Base-by-base conservation (phyloP, 2,113 vertebrate species). In the Myotis lucifugus region DNA sequence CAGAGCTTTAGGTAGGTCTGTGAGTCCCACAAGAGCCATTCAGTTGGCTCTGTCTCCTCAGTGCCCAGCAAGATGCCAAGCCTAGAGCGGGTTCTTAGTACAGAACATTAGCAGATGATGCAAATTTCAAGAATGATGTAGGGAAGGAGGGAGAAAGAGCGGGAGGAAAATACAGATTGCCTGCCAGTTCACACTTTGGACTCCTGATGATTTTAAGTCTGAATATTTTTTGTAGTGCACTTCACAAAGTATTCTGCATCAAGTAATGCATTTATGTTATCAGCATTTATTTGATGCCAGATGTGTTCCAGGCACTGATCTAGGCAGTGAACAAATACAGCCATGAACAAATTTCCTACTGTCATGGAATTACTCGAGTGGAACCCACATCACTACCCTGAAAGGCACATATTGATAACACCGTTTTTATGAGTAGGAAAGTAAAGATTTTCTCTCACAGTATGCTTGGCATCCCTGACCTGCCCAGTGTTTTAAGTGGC, bases 281-380 rank as follows among this genome's bases (percentile, higher is more conserved):
- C 85, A 91, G 27, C 23, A 73, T 64, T 85, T 86, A 78, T 32
- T 70, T 94, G 70, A 78, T 85, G 42, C 61, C 29, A 77, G 32
- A 2, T 59, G 40, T 37, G n/a, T 88, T 81, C 21, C 37, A 85
- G 72, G 77, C 52, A 91, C 25, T 82, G 27, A 70, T 90, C 13
- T 78, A 82, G 64, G 52, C n/a, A 87, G 76, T 74, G 40, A 92
- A 87, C 34, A 95, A 64, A 95, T 15, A 42, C 48, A 84, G 40
- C 25, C 64, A 72, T 27, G 48, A 86, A 61, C n/a, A 86, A 82
- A 67, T 61, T 70, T 52, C 52, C 15, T 59, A 52, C 29, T 32
- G 3, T 70, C 50, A 66, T 0, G 13, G 59, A 89, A 85, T 73
- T 86, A 83, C 32, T 74, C 12, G 11, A 73, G 64, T 12, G 29